phyloP scores from a whole-genome alignment of 2,888 invertebrate species.

The Nomada fucata region DNA sequence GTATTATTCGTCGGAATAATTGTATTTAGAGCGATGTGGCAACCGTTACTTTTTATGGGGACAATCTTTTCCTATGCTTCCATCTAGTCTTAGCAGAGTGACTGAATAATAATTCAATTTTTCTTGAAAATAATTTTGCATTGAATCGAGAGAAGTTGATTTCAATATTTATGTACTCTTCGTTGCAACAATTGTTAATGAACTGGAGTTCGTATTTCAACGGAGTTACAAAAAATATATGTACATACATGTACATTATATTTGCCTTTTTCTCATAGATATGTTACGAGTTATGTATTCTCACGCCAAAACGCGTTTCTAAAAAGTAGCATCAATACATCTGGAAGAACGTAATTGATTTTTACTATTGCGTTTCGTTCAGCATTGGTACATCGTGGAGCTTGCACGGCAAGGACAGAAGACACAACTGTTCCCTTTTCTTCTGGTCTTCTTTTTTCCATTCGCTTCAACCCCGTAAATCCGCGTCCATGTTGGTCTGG shows the following conservation, averaged over 20 bases:
- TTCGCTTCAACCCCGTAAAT: conserved; percentile 73
- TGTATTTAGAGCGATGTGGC: no score
- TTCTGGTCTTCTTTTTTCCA: conserved; percentile 63
- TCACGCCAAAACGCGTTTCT: neutral
- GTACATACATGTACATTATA: neutral
- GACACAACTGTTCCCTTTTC: conserved; percentile 54
- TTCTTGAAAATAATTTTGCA: no score
- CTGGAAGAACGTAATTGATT: neutral
- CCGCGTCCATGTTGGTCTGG: conserved; percentile 76
- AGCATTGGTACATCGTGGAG: neutral
- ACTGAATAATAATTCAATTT: no score
- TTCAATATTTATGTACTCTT: neutral
- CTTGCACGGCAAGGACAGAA: conserved; percentile 39
- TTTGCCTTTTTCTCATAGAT: neutral
- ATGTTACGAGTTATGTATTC: neutral
- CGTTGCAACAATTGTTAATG: no score
- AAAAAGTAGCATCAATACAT: neutral
- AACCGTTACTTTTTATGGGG: no score
- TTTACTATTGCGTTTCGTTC: conserved; percentile 8
- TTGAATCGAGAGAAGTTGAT: no score
- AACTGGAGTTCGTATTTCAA: no score
- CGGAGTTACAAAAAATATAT: no score
- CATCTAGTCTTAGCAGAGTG: no score
- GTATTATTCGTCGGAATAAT: no score
- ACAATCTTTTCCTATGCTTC: no score